Evolutionary conservation across 2,888 invertebrate genomes (phyloP).

Genomic region (Frankliniella fusca): DNA sequence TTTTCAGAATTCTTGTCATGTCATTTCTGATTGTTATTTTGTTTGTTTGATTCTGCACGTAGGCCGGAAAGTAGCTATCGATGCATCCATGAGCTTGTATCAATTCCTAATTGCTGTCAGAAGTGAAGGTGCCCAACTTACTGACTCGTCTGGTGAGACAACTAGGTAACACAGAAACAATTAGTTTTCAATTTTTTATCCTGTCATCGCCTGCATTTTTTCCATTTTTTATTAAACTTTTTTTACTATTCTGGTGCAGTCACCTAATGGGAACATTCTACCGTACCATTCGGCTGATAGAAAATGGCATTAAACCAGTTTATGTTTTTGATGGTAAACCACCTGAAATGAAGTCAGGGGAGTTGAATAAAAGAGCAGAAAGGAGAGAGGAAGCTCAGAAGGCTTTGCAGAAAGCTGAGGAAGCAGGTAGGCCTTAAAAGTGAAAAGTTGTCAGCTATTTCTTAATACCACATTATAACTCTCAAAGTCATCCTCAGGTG

Average conservation of each 20-base stretch:
- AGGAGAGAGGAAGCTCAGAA: slow-evolving; percentile 91
- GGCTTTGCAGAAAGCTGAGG: slow-evolving; percentile 85
- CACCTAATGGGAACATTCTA: slow-evolving; percentile 99
- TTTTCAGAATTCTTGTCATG: background rate
- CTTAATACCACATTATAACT: background rate
- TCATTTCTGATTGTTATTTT: no score
- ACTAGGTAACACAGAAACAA: slow-evolving; percentile 62
- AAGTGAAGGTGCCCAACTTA: slow-evolving; percentile 89
- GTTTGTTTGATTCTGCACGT: slow-evolving; percentile 31
- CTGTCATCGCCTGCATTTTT: background rate
- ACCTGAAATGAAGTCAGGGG: slow-evolving; percentile 88
- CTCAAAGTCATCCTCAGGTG: slow-evolving; percentile 56
- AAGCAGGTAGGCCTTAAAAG: slow-evolving; percentile 60
- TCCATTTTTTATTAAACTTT: background rate
- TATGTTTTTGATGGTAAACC: slow-evolving; percentile 99
- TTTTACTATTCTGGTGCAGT: slow-evolving; percentile 45
- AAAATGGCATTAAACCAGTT: slow-evolving; percentile 96
- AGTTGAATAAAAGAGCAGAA: slow-evolving; percentile 88
- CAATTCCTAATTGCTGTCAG: slow-evolving; percentile 97
- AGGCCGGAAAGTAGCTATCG: slow-evolving; percentile 97
- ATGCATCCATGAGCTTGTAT: slow-evolving; percentile 99
- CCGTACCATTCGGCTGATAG: slow-evolving; percentile 90
- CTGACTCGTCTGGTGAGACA: slow-evolving; percentile 90
- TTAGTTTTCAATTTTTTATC: background rate
- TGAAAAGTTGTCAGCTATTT: background rate